Evolutionary conservation across 2,113 vertebrate genomes (phyloP).

Genomic region (Actenoides hombroni): DNA sequence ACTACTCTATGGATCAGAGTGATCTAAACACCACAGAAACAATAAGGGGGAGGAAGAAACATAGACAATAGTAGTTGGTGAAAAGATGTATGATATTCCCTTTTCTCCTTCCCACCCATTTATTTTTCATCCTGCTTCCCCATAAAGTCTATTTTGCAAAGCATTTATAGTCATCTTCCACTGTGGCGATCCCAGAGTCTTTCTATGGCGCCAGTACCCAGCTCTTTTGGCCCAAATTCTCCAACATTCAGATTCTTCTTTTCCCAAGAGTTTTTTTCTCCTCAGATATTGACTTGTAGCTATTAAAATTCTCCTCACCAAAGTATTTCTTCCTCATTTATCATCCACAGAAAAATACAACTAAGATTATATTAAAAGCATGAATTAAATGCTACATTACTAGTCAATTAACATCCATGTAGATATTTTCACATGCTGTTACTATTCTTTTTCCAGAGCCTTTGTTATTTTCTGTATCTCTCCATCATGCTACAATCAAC

Average conservation of each 20-base stretch:
- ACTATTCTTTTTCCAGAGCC: background rate
- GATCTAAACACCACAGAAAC: background rate
- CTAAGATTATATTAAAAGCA: background rate
- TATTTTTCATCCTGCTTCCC: background rate
- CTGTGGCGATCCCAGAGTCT: background rate
- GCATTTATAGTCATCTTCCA: background rate
- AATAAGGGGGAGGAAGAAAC: background rate
- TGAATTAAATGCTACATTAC: background rate
- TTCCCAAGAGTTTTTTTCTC: background rate
- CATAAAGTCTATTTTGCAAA: background rate
- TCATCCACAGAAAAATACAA: background rate
- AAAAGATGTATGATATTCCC: background rate
- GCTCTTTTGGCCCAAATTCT: background rate
- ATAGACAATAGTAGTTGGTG: background rate
- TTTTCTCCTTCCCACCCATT: background rate
- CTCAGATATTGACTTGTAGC: background rate
- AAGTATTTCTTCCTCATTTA: background rate
- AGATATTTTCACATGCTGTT: background rate
- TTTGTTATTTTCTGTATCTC: slow-evolving; percentile 5
- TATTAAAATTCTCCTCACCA: background rate
- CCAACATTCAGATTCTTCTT: background rate
- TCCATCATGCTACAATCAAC: background rate
- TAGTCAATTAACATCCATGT: background rate
- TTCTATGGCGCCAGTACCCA: background rate
- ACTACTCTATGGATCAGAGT: background rate